Conservation (phyloP, 2,113 vertebrate genomes). For the Speoplatyrhinus poulsoni region DNA sequence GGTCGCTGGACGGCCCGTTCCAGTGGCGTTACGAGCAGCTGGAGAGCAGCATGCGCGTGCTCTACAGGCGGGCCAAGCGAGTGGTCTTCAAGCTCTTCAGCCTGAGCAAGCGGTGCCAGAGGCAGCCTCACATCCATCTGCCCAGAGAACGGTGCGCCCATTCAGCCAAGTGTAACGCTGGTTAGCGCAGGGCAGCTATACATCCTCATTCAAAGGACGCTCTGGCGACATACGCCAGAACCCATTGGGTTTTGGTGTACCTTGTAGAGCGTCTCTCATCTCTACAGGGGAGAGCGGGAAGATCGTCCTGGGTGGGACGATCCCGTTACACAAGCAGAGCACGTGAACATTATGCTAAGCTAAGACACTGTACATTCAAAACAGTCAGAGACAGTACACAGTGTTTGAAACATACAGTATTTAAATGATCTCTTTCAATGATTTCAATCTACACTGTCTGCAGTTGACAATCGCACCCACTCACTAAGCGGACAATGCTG, state of each 20-base stretch:
- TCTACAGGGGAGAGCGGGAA: no score
- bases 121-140: conserved; percentile 88
- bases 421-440: conserved; percentile 52
- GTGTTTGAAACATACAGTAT: conserved; percentile 17
- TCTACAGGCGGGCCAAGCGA: conserved; percentile 88
- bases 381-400: background rate
- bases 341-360: no score
- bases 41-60: conserved; percentile 86
- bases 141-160: conserved; percentile 83
- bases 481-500: conserved; percentile 37
- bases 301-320: no score
- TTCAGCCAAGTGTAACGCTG: background rate
- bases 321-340: no score
- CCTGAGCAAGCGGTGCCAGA: conserved; percentile 94
- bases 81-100: conserved; percentile 95
- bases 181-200: no score
- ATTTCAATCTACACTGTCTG: no score
- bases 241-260: no score
- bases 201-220: no score
- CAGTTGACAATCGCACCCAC: conserved; percentile 40
- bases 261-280: no score
- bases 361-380: background rate
- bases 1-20: conserved; percentile 90
- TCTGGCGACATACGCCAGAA: no score
- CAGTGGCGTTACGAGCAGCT: conserved; percentile 92